These are phyloP conservation scores for Alauda arvensis DNA, from an alignment of 2,797 vertebrate species.

Conservation along the genomic window DNA sequence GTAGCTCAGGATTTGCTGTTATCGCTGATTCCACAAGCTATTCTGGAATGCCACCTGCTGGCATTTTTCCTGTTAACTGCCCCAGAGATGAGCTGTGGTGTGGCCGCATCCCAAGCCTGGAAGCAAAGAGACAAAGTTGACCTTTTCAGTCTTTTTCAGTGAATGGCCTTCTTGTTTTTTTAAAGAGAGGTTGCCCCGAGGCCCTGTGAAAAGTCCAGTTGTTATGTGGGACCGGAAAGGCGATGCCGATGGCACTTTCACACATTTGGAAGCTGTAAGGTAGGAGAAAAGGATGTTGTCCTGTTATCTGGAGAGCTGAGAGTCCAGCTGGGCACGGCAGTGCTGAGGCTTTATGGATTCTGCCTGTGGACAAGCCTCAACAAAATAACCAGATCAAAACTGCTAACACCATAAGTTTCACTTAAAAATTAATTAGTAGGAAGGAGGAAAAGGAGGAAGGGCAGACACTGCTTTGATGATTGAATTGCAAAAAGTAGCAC, in stretches of 20 bases:
- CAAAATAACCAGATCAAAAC: background rate
- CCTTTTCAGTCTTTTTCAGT: background rate
- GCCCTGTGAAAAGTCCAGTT: background rate
- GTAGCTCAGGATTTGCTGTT: background rate
- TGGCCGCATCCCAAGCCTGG: background rate
- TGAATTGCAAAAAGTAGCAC: background rate
- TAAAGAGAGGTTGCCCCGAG: background rate
- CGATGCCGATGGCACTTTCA: background rate
- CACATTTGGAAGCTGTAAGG: background rate
- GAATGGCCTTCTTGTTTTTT: background rate
- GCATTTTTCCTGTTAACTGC: background rate
- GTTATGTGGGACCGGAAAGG: accelerated
- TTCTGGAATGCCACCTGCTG: slow-evolving; percentile 55
- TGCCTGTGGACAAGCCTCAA: background rate
- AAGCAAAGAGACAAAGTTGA: background rate
- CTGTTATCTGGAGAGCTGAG: background rate
- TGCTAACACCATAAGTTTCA: background rate
- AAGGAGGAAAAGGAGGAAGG: background rate
- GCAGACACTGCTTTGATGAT: background rate
- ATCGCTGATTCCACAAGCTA: background rate
- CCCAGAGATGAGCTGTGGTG: background rate
- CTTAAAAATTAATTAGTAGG: slow-evolving; percentile 1
- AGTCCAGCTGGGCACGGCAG: background rate
- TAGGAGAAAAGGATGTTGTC: background rate
- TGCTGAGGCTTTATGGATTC: background rate